Evolutionary conservation across 2,888 invertebrate genomes (phyloP), one percentile per base, ranked within the genome.

Genomic region (Bimastos eiseni): DNA sequence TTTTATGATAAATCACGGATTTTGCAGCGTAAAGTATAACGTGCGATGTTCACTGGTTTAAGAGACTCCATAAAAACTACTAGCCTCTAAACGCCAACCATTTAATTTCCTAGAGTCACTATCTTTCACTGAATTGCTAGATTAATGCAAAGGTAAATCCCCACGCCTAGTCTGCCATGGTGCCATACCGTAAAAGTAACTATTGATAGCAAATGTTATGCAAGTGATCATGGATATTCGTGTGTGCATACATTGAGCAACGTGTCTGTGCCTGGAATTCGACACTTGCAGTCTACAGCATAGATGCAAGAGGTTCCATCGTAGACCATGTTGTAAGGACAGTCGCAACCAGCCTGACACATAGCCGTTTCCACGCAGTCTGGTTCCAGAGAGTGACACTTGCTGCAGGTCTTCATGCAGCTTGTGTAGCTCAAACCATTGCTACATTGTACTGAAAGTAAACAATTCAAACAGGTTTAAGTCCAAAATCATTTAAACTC

Each of bases 371-470:
- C 84, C 36, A 41, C 36, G 83, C 91, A 91, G n/a, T 86, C 70
- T 5, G 91, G 90, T 70, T 91, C n/a, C 2, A 91, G 83, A 89
- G 34, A 83, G 83, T 91, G 91, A 34, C 91, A 91, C 34, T 33
- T 83, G 88, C 83, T 89, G 91, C 91, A 91, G n/a, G 90, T n/a
- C 90, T 91, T 91, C 86, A 90, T 90, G 88, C 91, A 91, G 37
- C 83, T 49, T 8, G 91, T 91, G 34, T 55, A 89, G 3, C 91
- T 88, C 55, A 90, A 70, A 36, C 30, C 30, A n/a, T 30, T n/a
- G 13, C n/a, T 70, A n/a, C 70, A 70, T n/a, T 30, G 30, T n/a
- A n/a, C 70, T 70, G 70, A 70, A 70, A 70, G n/a, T 70, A 70
- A n/a, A n/a, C n/a, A n/a, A n/a, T n/a, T n/a, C n/a, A n/a, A n/a